Conservation (phyloP, 2,888 invertebrate species). For the Anagyrus pseudococci region DNA sequence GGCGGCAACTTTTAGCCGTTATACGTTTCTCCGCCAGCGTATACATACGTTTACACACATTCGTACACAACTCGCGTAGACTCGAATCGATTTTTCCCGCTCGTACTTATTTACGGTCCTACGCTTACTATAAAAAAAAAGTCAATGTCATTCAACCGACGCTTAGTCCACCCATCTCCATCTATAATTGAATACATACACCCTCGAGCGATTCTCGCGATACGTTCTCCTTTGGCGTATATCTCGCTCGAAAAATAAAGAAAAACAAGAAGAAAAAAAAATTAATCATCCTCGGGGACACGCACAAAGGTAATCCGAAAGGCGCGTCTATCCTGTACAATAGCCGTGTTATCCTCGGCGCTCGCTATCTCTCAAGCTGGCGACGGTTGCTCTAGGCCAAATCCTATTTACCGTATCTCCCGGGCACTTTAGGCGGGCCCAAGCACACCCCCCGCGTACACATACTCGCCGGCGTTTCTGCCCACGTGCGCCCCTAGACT, state of each 20-base stretch:
- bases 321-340: neutral
- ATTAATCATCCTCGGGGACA: neutral
- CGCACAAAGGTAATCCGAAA: slow-evolving; percentile 26
- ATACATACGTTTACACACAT: neutral
- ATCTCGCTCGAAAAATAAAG: no score
- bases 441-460: neutral
- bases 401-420: slow-evolving; percentile 55
- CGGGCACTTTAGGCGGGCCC: slow-evolving; percentile 22
- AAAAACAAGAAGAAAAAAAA: slow-evolving; percentile 1
- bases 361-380: slow-evolving; percentile 42
- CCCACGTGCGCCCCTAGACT: slow-evolving; percentile 9
- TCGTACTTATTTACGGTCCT: slow-evolving; percentile 22
- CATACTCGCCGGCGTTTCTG: neutral
- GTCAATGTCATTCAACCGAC: slow-evolving; percentile 36
- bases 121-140: slow-evolving; percentile 30
- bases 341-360: neutral
- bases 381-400: slow-evolving; percentile 50
- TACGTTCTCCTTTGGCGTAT: neutral
- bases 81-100: slow-evolving; percentile 29
- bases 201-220: neutral
- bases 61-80: slow-evolving; percentile 3
- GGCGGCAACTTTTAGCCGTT: no score
- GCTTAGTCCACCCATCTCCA: slow-evolving; percentile 19
- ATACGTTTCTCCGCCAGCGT: neutral
- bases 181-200: no score